phyloP scores from a whole-genome alignment of 2,888 invertebrate genomes.

The Metalampra italica region DNA sequence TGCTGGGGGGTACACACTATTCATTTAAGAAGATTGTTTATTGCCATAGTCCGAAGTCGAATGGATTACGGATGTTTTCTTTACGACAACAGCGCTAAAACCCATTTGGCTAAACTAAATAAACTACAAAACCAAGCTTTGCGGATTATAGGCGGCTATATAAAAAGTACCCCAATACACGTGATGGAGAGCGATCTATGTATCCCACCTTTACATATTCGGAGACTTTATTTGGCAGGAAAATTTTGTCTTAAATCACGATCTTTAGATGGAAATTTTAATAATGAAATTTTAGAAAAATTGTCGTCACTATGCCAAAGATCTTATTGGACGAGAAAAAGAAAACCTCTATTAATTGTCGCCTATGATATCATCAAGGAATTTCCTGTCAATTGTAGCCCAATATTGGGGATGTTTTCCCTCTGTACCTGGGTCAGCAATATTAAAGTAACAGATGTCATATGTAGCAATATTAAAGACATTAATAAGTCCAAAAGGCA shows the following conservation, averaged over 20 bases:
- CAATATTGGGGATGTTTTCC: background rate
- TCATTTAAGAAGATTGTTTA: conserved; percentile 13
- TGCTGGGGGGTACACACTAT: conserved; percentile 25
- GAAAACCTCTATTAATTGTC: background rate
- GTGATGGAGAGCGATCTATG: conserved; percentile 16
- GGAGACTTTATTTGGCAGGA: conserved; percentile 9
- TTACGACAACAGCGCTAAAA: background rate
- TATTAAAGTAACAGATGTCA: background rate
- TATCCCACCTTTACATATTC: conserved; percentile 9
- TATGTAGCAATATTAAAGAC: background rate
- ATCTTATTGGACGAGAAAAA: background rate
- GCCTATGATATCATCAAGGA: background rate
- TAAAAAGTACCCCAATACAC: conserved; percentile 17
- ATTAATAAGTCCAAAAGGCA: too few species aligned
- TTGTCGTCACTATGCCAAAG: background rate
- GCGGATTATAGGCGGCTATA: conserved; percentile 17
- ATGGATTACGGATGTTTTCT: conserved; percentile 18
- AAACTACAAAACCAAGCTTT: conserved; percentile 18
- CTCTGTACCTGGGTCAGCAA: background rate
- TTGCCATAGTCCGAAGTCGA: conserved; percentile 17
- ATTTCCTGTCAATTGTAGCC: background rate
- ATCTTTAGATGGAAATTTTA: background rate
- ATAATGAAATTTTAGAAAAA: background rate
- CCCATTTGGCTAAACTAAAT: conserved; percentile 13
- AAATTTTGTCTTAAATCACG: conserved; percentile 13